Evolutionary conservation across 2,888 invertebrate species (phyloP), one percentile per base, ranked within the genome.

Genomic region (Prosapia bicincta): DNA sequence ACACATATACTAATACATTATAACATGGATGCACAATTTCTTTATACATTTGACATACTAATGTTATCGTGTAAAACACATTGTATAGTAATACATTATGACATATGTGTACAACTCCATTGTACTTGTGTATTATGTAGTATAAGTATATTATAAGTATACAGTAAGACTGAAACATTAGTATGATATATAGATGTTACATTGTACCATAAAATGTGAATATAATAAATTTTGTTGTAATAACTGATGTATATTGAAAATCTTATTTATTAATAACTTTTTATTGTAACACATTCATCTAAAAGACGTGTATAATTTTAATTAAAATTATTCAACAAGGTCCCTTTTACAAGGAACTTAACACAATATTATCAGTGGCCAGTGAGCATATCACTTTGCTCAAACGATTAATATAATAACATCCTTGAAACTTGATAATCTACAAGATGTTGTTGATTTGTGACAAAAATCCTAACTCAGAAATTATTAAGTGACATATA

Each of bases 151-250:
- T 75, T 75, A 26, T 74, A 75, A 74, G 74, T 74, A 74, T 75
- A 69, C 38, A 71, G 75, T 75, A 78, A 78, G 78, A 78, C 78
- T 78, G 78, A 78, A 71, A 70, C 38, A 77, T 71, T 25, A 75
- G 72, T 78, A 78, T 78, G 76, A 78, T 76, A 76, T 72, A 68
- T 76, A 76, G 68, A 38, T 75, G 75, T 75, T 77, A 75, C 67
- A 69, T 76, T 78, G 78, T 78, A 78, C 71, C 65, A 78, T 78
- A 78, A 69, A 75, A 69, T 78, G 78, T 78, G 78, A 78, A 78
- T 78, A 78, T 72, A 78, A 74, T 76, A 78, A 30, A 38, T 66
- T 78, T 75, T 74, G 74, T 74, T 74, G 74, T 74, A 74, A 54
- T 54, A 20, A 54, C 54, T 54, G 54, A 6, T 30, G 30, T 30